A percentile compares a stretch with the other conserved stretches of the same genome.
Evolutionary conservation across 1,140 invertebrate genomes (phyloP).

Genomic region (Megalonaias nervosa): DNA sequence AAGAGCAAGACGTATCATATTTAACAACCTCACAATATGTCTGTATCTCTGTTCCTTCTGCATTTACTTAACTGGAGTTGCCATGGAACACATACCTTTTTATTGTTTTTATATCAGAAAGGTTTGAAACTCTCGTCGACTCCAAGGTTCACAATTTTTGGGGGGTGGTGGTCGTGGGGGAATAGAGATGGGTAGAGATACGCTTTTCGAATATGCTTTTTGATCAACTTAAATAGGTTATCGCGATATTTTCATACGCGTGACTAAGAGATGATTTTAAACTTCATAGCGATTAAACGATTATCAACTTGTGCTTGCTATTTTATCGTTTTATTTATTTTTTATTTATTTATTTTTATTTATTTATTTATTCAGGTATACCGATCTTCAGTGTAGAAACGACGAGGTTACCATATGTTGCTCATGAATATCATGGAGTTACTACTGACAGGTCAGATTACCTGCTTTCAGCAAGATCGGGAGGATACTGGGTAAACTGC

Average conservation of each 20-base stretch:
- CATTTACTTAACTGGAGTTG: no score
- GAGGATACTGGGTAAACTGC: slow-evolving; percentile 22
- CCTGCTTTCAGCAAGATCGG: not conserved
- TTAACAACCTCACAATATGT: no score
- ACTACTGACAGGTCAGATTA: slow-evolving; percentile 11
- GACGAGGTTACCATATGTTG: slow-evolving; percentile 10
- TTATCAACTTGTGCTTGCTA: not conserved
- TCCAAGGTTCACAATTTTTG: no score
- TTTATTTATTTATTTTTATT: not conserved
- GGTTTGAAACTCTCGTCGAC: no score
- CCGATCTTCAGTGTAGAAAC: slow-evolving; percentile 21
- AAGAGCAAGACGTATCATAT: no score
- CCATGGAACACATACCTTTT: no score
- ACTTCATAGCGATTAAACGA: not conserved
- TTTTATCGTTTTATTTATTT: not conserved
- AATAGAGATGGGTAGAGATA: no score
- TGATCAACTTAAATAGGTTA: not conserved
- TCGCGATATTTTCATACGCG: not conserved
- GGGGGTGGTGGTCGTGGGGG: no score
- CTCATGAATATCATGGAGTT: slow-evolving; percentile 1
- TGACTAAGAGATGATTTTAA: no score
- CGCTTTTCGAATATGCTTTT: not conserved
- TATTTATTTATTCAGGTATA: slow-evolving; percentile 7
- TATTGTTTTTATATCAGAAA: no score
- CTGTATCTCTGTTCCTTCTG: no score